These are phyloP conservation scores for Podarcis lilfordi DNA, from an alignment of 2,797 vertebrate species.

Conservation along the genomic window DNA sequence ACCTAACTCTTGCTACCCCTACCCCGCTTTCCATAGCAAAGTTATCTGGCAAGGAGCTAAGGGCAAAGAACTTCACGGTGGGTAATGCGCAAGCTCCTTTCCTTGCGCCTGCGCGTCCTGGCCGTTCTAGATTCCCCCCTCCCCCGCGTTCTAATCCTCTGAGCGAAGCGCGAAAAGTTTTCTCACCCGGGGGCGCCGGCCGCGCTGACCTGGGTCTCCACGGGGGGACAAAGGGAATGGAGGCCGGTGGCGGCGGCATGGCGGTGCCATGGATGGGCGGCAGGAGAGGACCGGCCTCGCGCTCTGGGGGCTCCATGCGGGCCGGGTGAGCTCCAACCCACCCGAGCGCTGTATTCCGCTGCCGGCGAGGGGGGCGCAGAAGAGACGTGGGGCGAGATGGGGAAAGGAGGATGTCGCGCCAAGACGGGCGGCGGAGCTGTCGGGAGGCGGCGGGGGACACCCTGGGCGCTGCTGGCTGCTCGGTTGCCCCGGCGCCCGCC, in stretches of 20 bases:
- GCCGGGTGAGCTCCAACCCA: too few species aligned
- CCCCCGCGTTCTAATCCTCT: not conserved
- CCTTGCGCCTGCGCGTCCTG: accelerated
- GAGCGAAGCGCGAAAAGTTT: not conserved
- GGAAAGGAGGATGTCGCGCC: too few species aligned
- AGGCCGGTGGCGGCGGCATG: not conserved
- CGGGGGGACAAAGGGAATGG: accelerated
- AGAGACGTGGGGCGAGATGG: too few species aligned
- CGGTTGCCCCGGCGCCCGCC: constrained; percentile 11
- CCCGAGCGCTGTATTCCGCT: too few species aligned
- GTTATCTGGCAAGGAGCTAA: not conserved
- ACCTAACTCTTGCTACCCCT: not conserved
- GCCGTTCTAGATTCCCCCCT: not conserved
- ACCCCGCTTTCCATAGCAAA: too few species aligned
- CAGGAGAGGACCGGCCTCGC: not conserved
- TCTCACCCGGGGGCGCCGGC: not conserved
- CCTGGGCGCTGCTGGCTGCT: not conserved
- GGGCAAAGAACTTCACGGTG: not conserved
- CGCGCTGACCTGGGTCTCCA: constrained; percentile 11
- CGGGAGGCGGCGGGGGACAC: not conserved
- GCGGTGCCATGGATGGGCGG: not conserved
- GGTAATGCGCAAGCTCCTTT: not conserved
- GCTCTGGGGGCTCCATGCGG: not conserved
- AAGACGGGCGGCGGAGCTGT: not conserved
- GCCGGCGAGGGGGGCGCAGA: not conserved